Base-by-base conservation (phyloP, 1,140 invertebrate genomes). In the Aradophagus sp. region DNA sequence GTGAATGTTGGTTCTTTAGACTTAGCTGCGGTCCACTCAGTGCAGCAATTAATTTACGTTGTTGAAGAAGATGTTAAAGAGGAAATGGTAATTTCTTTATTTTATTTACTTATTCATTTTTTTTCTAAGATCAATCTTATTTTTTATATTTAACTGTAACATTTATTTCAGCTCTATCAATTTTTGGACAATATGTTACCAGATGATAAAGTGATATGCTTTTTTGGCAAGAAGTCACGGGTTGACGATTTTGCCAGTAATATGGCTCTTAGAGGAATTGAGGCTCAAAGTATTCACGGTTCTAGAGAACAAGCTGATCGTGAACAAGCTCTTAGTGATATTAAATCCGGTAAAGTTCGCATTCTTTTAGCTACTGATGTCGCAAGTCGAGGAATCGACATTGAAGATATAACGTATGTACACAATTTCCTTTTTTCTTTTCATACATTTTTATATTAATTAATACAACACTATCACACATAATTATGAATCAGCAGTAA, bases 331-430 rank as follows among this genome's bases (percentile, higher is more conserved):
- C 84, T 97, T 5, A 89, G 90, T 20, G 94, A 96, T 70, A 90
- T 98, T 53, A 92, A 92, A 75, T 87, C 86, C 55, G 94, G 95
- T 0, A 78, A 83, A 4, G 91, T 93, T 0, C 87, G 87, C 20
- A 94, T 97, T 67, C 86, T 98, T n/a, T 89, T 97, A 13, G 96
- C 96, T 2, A 97, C 96, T n/a, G 96, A 98, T 88, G 93, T 98
- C 11, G 96, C 95, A 0, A 95, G 94, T 17, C 87, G 96, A 71
- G 96, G 96, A 17, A 89, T 98, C 35, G 96, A 98, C 82, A 96
- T 98, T 27, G 92, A 93, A 80, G 94, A 97, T 78, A 89, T 98
- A 2, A 96, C 95, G 87, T 95, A 90, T 87, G 92, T 88, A 17
- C 13, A 55, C 19, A 31, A 29, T 16, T 27, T 35, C 23, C 1